Base-by-base conservation (phyloP, 2,113 vertebrate species). In the Entomyzon cyanotis region DNA sequence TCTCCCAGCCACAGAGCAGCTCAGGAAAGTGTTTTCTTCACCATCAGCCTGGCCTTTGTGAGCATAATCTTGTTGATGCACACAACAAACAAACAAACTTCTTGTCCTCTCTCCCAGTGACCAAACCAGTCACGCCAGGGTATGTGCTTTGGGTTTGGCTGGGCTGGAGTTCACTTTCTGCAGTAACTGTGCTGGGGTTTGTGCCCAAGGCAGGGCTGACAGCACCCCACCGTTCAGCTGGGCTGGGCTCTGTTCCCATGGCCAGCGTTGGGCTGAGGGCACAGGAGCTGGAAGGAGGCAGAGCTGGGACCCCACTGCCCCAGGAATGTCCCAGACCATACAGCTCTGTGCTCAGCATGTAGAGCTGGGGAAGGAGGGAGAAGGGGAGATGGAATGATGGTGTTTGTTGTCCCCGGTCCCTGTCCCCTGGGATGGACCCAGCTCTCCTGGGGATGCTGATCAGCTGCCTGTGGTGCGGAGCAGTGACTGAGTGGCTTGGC, bases 361-460 rank as follows among this genome's bases (percentile, higher is more conserved):
- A 7, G 9, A 18, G 62, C 39, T 31, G 87, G 39, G 19, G 41
- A 46, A 24, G 33, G 3, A 53, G 55, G 6, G 50, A 46, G 39
- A 46, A 23, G 27, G 39, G n/a, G 18, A 41, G 12, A 13, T 3
- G 5, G 63, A 37, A 41, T 2, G 8, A 23, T 4, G 21, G 63
- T 2, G 1, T 35, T 35, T 62, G 55, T 7, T 21, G 24, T 10
- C 55, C 55, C 41, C 5, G 49, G 70, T 10, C 46, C 20, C 46
- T 1, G 3, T 7, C 7, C 12, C 0, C 1, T 0, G 1, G 5
- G 42, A 42, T 2, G 24, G 24, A 41, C 59, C 44, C 9, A 9
- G 60, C 62, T 42, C 12, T 42, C 39, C 65, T 10, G 24, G 24
- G 23, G 65, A 46, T 49, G 65, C 44, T 17, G 15, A 53, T 49